phyloP scores from a whole-genome alignment of 2,888 invertebrate species.

The Machimus rusticus region DNA sequence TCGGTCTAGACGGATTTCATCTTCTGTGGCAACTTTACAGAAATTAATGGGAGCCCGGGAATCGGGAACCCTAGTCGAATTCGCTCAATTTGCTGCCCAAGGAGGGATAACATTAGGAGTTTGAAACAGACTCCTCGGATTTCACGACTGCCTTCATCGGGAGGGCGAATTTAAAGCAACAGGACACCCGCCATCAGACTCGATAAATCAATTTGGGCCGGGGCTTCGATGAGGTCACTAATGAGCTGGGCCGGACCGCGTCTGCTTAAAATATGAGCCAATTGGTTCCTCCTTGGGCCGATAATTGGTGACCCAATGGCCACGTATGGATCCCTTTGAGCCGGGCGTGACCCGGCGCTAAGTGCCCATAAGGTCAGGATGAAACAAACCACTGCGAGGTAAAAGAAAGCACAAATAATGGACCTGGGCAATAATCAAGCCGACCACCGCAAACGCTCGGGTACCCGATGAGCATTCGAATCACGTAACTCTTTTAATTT shows the following conservation, averaged over 20 bases:
- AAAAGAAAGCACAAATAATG: constrained; percentile 18
- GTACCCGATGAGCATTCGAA: constrained; percentile 17
- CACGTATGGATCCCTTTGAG: not conserved
- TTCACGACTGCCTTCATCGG: not conserved
- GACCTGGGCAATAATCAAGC: constrained; percentile 31
- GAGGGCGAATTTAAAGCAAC: not conserved
- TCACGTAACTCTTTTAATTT: constrained; percentile 43
- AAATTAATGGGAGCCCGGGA: not conserved
- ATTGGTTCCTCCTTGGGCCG: not conserved
- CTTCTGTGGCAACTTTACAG: not conserved
- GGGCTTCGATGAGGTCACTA: not conserved
- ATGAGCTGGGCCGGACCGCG: not conserved
- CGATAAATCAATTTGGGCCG: not conserved
- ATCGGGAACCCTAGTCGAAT: not conserved
- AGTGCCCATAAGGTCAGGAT: constrained; percentile 15
- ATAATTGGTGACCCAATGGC: not conserved
- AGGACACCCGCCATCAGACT: not conserved
- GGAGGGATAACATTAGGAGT: not conserved
- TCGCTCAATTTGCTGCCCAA: not conserved
- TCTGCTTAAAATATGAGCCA: constrained; percentile 1
- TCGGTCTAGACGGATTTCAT: not conserved
- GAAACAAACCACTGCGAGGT: constrained; percentile 14
- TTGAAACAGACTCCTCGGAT: not conserved
- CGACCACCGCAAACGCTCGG: not conserved
- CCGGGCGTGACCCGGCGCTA: not conserved